A percentile compares a stretch with the other conserved stretches of the same genome.
These are phyloP conservation scores for Pseudobourletiella spinata DNA, from an alignment of 1,140 invertebrate species.

Conservation along the genomic window DNA sequence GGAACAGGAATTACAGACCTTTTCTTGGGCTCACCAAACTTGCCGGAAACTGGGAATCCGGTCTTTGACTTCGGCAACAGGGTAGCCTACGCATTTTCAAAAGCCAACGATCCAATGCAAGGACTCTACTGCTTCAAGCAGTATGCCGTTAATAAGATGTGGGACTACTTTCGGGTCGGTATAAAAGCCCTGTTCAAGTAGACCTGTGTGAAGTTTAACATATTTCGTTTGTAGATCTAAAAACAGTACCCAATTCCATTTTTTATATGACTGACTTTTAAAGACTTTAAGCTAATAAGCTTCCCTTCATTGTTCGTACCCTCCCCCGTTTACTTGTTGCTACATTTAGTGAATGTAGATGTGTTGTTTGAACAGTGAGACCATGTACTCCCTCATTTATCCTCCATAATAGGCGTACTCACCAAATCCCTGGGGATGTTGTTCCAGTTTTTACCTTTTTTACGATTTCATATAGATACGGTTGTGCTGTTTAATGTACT, in stretches of 20 bases:
- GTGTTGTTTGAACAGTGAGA: no score
- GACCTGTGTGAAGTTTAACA: background rate
- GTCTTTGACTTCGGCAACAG: slow-evolving; percentile 35
- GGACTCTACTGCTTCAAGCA: slow-evolving; percentile 36
- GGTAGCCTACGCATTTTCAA: slow-evolving; percentile 30
- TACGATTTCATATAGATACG: no score
- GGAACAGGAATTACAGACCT: slow-evolving; percentile 31
- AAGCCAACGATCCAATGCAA: slow-evolving; percentile 34
- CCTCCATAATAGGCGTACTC: no score
- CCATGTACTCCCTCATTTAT: no score
- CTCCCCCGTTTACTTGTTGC: no score
- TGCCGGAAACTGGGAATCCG: slow-evolving; percentile 31
- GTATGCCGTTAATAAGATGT: slow-evolving; percentile 35
- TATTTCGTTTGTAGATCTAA: background rate
- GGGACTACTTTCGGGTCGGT: slow-evolving; percentile 33
- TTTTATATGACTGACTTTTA: slow-evolving; percentile 12
- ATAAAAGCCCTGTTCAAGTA: slow-evolving; percentile 32
- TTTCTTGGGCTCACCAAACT: slow-evolving; percentile 26
- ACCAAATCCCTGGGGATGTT: no score
- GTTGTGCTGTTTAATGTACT: no score
- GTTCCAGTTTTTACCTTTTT: no score
- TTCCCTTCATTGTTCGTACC: no score
- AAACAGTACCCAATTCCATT: background rate
- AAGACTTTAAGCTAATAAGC: no score
- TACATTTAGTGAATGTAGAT: no score